phyloP scores from a whole-genome alignment of 2,113 vertebrate species.

The Festucalex cinctus region DNA sequence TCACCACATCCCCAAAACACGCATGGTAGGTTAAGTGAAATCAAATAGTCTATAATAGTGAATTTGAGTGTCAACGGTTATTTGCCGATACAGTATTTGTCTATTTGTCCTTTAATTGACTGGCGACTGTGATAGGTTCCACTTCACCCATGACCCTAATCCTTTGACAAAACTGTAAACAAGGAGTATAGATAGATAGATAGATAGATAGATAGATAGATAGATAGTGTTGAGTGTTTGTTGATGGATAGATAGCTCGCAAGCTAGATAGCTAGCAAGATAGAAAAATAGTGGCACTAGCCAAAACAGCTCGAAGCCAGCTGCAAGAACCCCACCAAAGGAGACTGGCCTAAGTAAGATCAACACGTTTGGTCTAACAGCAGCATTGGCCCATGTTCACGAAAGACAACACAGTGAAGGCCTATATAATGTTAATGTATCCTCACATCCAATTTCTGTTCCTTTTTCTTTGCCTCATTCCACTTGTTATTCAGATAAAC shows the following conservation, averaged over 20 bases:
- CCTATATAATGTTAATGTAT: conserved; percentile 12
- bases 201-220: not conserved
- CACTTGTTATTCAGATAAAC: conserved; percentile 62
- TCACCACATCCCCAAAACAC: not conserved
- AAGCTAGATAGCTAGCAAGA: too few species aligned
- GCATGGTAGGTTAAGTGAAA: not conserved
- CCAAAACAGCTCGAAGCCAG: too few species aligned
- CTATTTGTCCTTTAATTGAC: not conserved
- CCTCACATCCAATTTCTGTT: conserved; percentile 22
- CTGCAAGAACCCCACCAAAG: conserved; percentile 16
- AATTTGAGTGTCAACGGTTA: not conserved
- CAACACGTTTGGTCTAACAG: conserved; percentile 5
- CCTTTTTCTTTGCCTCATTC: conserved; percentile 38
- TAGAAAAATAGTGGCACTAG: too few species aligned
- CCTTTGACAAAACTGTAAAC: too few species aligned
- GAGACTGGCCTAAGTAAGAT: conserved; percentile 11
- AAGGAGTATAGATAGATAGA: conserved; percentile 3
- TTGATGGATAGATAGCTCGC: too few species aligned
- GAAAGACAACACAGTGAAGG: not conserved
- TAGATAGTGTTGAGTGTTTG: not conserved
- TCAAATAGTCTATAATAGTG: not conserved
- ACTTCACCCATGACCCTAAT: not conserved
- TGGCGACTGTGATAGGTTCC: too few species aligned
- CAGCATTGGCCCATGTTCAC: conserved; percentile 18
- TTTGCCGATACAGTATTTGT: not conserved